phyloP scores from a whole-genome alignment of 2,797 vertebrate genomes.

The Lycodopsis pacificus region DNA sequence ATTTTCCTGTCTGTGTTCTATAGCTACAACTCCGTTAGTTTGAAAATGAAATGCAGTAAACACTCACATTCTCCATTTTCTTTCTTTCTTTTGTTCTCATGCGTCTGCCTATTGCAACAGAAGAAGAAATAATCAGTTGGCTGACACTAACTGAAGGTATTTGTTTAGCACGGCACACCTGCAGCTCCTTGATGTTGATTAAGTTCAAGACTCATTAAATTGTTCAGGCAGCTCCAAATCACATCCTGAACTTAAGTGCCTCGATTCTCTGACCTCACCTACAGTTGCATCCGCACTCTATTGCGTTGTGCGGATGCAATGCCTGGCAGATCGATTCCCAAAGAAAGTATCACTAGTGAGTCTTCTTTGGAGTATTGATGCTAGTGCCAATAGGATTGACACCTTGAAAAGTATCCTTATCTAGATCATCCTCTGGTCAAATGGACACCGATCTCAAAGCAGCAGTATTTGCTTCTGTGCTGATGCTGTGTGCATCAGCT shows the following conservation, averaged over 20 bases:
- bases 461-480: not conserved
- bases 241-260: not conserved
- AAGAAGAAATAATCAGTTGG: not conserved
- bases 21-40: not conserved
- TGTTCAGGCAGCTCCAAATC: not conserved
- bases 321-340: not conserved
- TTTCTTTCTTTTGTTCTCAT: not conserved
- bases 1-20: not conserved
- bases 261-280: not conserved
- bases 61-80: not conserved
- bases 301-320: not conserved
- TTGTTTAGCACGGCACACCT: not conserved
- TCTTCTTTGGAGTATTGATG: not conserved
- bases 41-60: not conserved
- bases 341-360: not conserved
- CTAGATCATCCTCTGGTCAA: not conserved
- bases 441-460: not conserved
- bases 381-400: not conserved
- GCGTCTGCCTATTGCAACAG: not conserved
- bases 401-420: not conserved
- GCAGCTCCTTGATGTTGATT: not conserved
- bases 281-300: not conserved
- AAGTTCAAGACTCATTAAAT: not conserved
- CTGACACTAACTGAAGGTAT: not conserved
- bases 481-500: no score